Evolutionary conservation across 64 coral and sea anemone genomes (phyloP).

Genomic region (Hydrozoanthus tunicans): DNA sequence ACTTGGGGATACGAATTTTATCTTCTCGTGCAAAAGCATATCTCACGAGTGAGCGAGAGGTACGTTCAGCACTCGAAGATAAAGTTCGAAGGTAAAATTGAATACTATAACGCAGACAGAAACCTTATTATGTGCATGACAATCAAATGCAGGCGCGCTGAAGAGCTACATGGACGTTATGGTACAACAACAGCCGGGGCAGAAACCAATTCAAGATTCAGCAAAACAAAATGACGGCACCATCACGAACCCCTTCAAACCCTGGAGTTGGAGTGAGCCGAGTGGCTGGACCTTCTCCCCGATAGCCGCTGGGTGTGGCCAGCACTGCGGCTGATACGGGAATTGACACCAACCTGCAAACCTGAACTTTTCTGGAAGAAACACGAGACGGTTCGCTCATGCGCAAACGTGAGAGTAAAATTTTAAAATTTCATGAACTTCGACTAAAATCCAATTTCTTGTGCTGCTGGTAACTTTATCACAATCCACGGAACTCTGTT

Average conservation of each 20-base stretch:
- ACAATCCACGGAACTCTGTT: too few relatives aligned
- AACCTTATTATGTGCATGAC: not conserved
- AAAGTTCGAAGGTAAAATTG: too few relatives aligned
- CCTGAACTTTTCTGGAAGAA: too few relatives aligned
- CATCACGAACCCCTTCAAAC: slow-evolving; percentile 19
- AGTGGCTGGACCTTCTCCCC: slow-evolving; percentile 35
- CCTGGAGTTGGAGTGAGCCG: slow-evolving; percentile 28
- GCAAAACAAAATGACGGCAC: slow-evolving; percentile 4
- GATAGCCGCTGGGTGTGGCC: slow-evolving; percentile 21
- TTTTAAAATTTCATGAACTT: too few relatives aligned
- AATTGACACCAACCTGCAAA: not conserved
- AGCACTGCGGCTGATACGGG: slow-evolving; percentile 12
- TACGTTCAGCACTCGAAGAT: not conserved
- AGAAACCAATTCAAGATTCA: slow-evolving; percentile 31
- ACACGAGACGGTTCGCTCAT: too few relatives aligned
- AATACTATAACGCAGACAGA: too few relatives aligned
- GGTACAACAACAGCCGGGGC: slow-evolving; percentile 28
- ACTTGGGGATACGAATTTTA: too few relatives aligned
- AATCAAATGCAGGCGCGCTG: slow-evolving; percentile 4
- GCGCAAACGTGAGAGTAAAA: too few relatives aligned
- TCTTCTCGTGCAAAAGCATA: too few relatives aligned
- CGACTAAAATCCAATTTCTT: too few relatives aligned
- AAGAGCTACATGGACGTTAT: slow-evolving; percentile 42
- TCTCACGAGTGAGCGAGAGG: too few relatives aligned
- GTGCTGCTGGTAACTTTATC: too few relatives aligned